Evolutionary conservation across 2,113 vertebrate genomes (phyloP).

Genomic region (Cynopterus brachyotis): DNA sequence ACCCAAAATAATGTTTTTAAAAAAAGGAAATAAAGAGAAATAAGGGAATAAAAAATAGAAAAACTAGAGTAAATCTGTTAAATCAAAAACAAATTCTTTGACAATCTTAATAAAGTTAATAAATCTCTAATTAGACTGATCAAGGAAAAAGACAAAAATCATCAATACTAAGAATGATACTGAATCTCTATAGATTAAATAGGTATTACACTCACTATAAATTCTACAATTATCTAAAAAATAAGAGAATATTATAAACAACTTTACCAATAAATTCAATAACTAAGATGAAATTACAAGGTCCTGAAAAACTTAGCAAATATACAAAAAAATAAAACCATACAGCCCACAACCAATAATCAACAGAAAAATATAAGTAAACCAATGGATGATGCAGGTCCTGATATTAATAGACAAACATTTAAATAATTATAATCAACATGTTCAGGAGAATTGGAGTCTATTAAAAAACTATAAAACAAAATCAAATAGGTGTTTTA

Average conservation of each 20-base stretch:
- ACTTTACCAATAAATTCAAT: neutral
- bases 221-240: conserved; percentile 12
- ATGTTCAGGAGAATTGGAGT: neutral
- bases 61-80: neutral
- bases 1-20: neutral
- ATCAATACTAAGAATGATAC: neutral
- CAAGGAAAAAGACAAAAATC: neutral
- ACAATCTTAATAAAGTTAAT: conserved; percentile 23
- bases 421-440: neutral
- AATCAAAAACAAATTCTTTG: neutral
- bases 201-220: neutral
- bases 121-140: neutral
- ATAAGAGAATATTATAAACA: neutral
- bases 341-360: neutral
- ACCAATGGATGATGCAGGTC: neutral
- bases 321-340: neutral
- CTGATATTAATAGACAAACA: neutral
- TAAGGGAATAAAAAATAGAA: neutral
- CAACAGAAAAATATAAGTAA: neutral
- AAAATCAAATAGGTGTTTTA: neutral
- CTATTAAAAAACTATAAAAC: conserved; percentile 16
- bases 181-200: neutral
- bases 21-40: conserved; percentile 18
- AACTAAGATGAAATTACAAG: neutral
- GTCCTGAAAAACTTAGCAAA: neutral